phyloP scores from a whole-genome alignment of 1,140 invertebrate species.

The Drosophila murphyi region DNA sequence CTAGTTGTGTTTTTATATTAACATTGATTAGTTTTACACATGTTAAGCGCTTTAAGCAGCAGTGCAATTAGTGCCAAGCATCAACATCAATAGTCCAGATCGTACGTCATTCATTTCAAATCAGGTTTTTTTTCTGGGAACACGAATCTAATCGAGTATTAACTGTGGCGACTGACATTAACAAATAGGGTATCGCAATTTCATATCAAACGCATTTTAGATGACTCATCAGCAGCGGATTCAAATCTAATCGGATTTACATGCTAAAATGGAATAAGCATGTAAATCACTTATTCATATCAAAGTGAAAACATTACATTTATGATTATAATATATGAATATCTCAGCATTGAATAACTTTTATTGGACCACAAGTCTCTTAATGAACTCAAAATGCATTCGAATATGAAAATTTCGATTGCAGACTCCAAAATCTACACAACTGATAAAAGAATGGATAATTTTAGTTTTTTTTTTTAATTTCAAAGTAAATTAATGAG shows the following conservation, averaged over 20 bases:
- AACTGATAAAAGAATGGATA: too few relatives aligned
- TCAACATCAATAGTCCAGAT: constrained; percentile 9
- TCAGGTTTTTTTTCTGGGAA: background rate
- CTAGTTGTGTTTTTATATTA: background rate
- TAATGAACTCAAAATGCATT: too few relatives aligned
- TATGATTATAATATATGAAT: too few relatives aligned
- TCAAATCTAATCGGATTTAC: constrained; percentile 26
- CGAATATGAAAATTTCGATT: too few relatives aligned
- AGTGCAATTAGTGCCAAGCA: constrained; percentile 17
- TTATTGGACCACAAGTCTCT: too few relatives aligned
- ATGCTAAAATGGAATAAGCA: too few relatives aligned
- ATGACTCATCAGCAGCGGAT: constrained; percentile 1
- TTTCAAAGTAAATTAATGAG: too few relatives aligned
- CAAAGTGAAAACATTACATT: background rate
- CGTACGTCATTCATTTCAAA: constrained; percentile 3
- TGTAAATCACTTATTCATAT: background rate
- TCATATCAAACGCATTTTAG: background rate
- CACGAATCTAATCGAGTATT: constrained; percentile 20
- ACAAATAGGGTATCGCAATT: background rate
- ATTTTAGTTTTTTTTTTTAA: too few relatives aligned
- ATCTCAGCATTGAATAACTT: too few relatives aligned
- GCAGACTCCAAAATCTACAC: too few relatives aligned
- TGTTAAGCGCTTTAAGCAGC: constrained; percentile 4
- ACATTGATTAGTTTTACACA: constrained; percentile 6
- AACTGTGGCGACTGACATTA: background rate